phyloP scores from a whole-genome alignment of 2,888 invertebrate species.

The Drosophila picticornis region DNA sequence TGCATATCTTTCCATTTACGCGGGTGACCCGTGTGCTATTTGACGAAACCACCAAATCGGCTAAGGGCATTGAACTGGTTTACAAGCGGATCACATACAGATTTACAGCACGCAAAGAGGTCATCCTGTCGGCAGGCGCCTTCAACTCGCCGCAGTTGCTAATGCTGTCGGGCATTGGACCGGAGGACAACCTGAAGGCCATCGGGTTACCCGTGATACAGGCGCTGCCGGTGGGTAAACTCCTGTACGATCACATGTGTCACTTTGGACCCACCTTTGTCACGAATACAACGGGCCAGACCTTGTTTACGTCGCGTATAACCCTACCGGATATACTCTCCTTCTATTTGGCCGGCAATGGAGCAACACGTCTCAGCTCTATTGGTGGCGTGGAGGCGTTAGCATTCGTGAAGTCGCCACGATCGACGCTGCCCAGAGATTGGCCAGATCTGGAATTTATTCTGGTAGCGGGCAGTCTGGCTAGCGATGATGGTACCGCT shows the following conservation, averaged over 20 bases:
- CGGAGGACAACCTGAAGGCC: slow-evolving; percentile 86
- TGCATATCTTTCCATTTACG: slow-evolving; percentile 88
- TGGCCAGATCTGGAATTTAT: slow-evolving; percentile 90
- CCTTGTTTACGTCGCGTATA: slow-evolving; percentile 58
- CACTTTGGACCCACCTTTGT: slow-evolving; percentile 84
- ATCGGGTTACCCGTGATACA: slow-evolving; percentile 87
- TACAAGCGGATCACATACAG: slow-evolving; percentile 85
- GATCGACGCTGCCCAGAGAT: slow-evolving; percentile 86
- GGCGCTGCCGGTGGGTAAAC: slow-evolving; percentile 89
- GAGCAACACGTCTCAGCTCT: slow-evolving; percentile 85
- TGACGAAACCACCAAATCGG: slow-evolving; percentile 87
- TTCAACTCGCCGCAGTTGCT: slow-evolving; percentile 95
- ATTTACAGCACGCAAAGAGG: slow-evolving; percentile 89
- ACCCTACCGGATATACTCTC: slow-evolving; percentile 50
- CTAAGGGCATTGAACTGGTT: slow-evolving; percentile 89
- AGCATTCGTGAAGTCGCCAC: slow-evolving; percentile 87
- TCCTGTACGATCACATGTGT: slow-evolving; percentile 87
- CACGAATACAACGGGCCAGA: slow-evolving; percentile 81
- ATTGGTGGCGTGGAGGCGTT: slow-evolving; percentile 89
- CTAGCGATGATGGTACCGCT: slow-evolving; percentile 87
- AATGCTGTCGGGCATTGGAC: slow-evolving; percentile 92
- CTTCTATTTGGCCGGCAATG: slow-evolving; percentile 86
- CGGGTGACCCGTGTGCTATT: slow-evolving; percentile 89
- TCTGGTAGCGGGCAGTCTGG: slow-evolving; percentile 88
- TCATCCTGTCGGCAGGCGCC: slow-evolving; percentile 94